These are phyloP conservation scores for Ennomos quercinarius DNA, from an alignment of 2,888 invertebrate genomes.

Conservation along the genomic window DNA sequence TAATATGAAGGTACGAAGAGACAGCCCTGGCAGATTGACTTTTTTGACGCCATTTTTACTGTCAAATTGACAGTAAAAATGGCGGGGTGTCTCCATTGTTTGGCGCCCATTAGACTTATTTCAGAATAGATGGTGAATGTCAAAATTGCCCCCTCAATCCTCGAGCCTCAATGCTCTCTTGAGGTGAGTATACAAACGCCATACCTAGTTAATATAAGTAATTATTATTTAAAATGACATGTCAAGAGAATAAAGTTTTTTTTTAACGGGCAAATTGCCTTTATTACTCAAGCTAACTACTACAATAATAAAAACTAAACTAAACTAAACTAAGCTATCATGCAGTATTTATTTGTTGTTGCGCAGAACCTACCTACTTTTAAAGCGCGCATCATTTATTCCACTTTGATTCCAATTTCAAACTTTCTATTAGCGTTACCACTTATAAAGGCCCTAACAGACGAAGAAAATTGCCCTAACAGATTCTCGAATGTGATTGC, in stretches of 20 bases:
- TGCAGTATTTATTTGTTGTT: too few species aligned
- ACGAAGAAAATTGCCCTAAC: slow-evolving; percentile 4
- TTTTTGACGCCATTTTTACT: too few species aligned
- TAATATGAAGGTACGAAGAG: slow-evolving; percentile 9
- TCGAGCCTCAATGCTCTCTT: too few species aligned
- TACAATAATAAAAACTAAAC: too few species aligned
- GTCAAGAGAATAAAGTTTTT: too few species aligned
- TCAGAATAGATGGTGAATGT: background rate
- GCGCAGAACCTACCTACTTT: background rate
- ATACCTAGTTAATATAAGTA: too few species aligned
- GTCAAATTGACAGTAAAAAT: slow-evolving; percentile 57
- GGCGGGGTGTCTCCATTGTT: slow-evolving; percentile 47
- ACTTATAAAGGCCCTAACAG: slow-evolving; percentile 8
- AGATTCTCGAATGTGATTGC: background rate
- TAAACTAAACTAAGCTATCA: too few species aligned
- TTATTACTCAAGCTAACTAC: too few species aligned
- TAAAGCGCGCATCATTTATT: slow-evolving; percentile 2
- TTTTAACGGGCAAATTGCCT: too few species aligned
- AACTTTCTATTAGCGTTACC: slow-evolving; percentile 13
- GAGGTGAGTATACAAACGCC: too few species aligned
- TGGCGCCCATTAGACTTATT: slow-evolving; percentile 30
- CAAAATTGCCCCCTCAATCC: too few species aligned
- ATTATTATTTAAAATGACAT: too few species aligned
- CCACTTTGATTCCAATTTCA: slow-evolving; percentile 9
- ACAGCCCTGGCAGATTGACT: slow-evolving; percentile 47